These are phyloP conservation scores for Phaedon cochleariae DNA, from an alignment of 2,888 invertebrate genomes.

Conservation along the genomic window DNA sequence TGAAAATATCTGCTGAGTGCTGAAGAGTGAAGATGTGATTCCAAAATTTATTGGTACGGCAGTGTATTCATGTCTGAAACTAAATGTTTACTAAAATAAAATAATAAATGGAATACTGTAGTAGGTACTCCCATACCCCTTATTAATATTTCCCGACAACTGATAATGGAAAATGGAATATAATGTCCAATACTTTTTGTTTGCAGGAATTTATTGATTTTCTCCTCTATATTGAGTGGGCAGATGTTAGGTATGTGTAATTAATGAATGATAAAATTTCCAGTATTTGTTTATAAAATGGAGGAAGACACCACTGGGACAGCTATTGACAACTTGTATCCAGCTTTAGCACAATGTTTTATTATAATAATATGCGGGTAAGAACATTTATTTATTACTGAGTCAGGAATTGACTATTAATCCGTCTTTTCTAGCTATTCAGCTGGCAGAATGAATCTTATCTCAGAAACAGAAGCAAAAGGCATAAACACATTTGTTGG, in stretches of 20 bases:
- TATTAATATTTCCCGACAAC: too few relatives aligned
- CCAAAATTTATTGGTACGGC: too few relatives aligned
- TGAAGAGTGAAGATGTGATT: too few relatives aligned
- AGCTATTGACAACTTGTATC: slow-evolving; percentile 83
- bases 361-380: slow-evolving; percentile 90
- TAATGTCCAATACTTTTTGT: background rate
- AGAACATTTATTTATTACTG: slow-evolving; percentile 55
- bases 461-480: slow-evolving; percentile 84
- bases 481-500: slow-evolving; percentile 93
- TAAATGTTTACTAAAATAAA: too few relatives aligned
- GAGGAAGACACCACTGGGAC: slow-evolving; percentile 42
- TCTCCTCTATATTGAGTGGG: background rate
- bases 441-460: slow-evolving; percentile 84
- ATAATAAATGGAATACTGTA: too few relatives aligned
- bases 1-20: too few relatives aligned
- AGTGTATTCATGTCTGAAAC: too few relatives aligned
- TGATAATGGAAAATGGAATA: too few relatives aligned
- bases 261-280: background rate
- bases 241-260: background rate
- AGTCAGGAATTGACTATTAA: background rate
- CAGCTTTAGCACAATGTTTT: slow-evolving; percentile 91
- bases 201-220: background rate
- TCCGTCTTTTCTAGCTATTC: slow-evolving; percentile 70
- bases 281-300: slow-evolving; percentile 13
- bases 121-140: too few relatives aligned